Base-by-base conservation (phyloP, 1,140 invertebrate species). In the Brachionus koreanus region DNA sequence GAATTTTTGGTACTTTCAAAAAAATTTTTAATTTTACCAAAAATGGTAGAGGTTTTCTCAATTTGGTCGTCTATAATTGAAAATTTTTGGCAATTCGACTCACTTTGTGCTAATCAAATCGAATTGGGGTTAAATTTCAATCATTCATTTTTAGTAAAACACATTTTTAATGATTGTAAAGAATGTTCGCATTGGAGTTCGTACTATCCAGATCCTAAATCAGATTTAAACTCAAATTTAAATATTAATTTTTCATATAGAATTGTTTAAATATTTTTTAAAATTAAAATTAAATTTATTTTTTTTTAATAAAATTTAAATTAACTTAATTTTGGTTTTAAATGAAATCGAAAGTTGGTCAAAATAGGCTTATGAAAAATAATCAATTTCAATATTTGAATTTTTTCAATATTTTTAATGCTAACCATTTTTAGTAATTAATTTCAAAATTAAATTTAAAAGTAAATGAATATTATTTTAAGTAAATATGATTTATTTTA, bases 131-230 rank as follows among this genome's bases (percentile, higher is more conserved):
- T 74, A 25, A 46, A 10, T 13, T 19, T 25, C n/a, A 43, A 74
- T 43, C 10, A 46, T 46, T 74, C 69, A 3, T 23, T 72, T 42
- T 72, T 72, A 42, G 23, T 74, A 46, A 43, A 29, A 25, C 7
- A 74, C 43, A 25, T 43, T 25, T 74, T 74, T 13, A 25, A 46
- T 25, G 19, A 23, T 12, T 74, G 69, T 74, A 74, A 46, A 33
- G 43, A 46, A 46, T 35, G 39, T n/a, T 46, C 69, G 25, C 25
- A 46, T 46, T 74, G 69, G 69, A 74, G 69, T 46, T 74, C 69
- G 5, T 74, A 74, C 16, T 74, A 46, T 29, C 69, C 69, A 25
- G 69, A 74, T 74, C 69, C 69, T 29, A 74, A 74, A 49, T 74
- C 69, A 10, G 69, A 74, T 46, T 29, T 74, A 25, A 29, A 25